These are phyloP conservation scores for Lasioglossum albipes DNA, from an alignment of 1,140 invertebrate species.

Conservation along the genomic window DNA sequence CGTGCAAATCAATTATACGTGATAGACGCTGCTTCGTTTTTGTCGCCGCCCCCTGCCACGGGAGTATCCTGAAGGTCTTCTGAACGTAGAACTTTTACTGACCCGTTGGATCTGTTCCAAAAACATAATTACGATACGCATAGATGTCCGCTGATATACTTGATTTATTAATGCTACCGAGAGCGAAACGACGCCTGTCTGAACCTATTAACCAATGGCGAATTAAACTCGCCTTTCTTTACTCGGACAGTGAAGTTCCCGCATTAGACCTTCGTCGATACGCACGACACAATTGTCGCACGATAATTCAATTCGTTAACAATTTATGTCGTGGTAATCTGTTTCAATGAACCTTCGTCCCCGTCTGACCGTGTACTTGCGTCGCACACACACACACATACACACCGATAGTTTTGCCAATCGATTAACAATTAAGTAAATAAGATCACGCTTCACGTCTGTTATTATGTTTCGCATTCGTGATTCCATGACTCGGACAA, in stretches of 20 bases:
- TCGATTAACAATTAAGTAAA: not conserved
- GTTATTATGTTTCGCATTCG: no score
- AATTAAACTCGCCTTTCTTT: not conserved
- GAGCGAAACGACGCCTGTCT: not conserved
- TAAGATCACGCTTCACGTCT: not conserved
- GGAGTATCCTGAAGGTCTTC: constrained; percentile 31
- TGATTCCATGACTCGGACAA: no score
- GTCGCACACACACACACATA: no score
- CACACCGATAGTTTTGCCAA: not conserved
- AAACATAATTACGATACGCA: constrained; percentile 24
- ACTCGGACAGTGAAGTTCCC: not conserved
- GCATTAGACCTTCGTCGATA: not conserved
- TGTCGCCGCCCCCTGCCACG: constrained; percentile 20
- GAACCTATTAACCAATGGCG: no score
- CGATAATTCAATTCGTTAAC: constrained; percentile 1
- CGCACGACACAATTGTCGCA: not conserved
- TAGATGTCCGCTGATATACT: not conserved
- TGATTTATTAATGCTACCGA: not conserved
- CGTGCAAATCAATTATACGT: constrained; percentile 12
- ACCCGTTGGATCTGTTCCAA: constrained; percentile 27
- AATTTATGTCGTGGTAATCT: not conserved
- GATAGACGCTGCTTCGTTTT: constrained; percentile 35
- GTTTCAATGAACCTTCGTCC: constrained; percentile 1
- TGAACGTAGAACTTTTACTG: constrained; percentile 25
- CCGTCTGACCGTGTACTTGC: not conserved